These are phyloP conservation scores for Sander vitreus DNA, from an alignment of 2,113 vertebrate species.

Conservation along the genomic window DNA sequence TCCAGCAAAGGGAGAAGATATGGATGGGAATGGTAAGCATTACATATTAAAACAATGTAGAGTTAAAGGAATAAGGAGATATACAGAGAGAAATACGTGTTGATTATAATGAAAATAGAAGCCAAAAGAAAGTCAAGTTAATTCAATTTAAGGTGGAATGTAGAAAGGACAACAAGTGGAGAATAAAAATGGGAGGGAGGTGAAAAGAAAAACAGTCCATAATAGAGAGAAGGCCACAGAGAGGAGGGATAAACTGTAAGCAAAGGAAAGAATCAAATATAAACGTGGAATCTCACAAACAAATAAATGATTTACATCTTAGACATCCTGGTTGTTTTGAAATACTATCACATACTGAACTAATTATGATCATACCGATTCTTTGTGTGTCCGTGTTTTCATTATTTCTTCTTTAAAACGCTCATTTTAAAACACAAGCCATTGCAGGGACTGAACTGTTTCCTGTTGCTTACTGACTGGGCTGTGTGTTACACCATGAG, in stretches of 20 bases:
- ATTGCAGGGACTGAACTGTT: conserved; percentile 70
- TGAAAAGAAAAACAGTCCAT: conserved; percentile 22
- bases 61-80: not conserved
- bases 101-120: conserved; percentile 2
- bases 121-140: conserved; percentile 8
- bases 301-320: conserved; percentile 36
- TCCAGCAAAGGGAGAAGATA: conserved; percentile 23
- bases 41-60: conserved; percentile 21
- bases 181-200: conserved; percentile 28
- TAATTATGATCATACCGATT: conserved; percentile 81
- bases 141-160: conserved; percentile 29
- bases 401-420: conserved; percentile 77
- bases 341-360: conserved; percentile 43
- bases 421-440: conserved; percentile 80
- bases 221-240: conserved; percentile 7
- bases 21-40: conserved; percentile 16
- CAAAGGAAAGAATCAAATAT: conserved; percentile 18
- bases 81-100: not conserved
- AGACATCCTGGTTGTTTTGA: conserved; percentile 22
- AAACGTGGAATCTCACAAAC: conserved; percentile 25
- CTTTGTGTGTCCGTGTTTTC: conserved; percentile 89
- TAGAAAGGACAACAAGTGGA: conserved; percentile 39
- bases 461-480: conserved; percentile 63
- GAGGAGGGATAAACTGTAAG: conserved; percentile 5
- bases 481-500: conserved; percentile 53